These are phyloP conservation scores for Cataglyphis altisquamis DNA, from an alignment of 2,888 invertebrate species.

Conservation along the genomic window DNA sequence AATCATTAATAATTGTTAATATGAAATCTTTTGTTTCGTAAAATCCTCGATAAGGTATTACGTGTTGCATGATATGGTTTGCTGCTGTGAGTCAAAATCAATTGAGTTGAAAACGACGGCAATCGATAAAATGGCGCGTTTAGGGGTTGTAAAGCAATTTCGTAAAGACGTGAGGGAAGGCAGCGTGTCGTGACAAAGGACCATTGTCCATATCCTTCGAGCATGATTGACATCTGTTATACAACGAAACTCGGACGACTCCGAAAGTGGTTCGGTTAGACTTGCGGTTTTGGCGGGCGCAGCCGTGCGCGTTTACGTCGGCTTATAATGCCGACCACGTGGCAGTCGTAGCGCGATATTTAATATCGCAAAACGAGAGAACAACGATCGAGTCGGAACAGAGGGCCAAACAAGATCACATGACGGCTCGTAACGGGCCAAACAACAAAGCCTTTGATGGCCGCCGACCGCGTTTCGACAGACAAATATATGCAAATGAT, in stretches of 20 bases:
- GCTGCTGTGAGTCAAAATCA: conserved; percentile 16
- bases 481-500: conserved; percentile 51
- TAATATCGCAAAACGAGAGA: conserved; percentile 55
- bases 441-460: conserved; percentile 77
- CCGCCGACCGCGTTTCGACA: conserved; percentile 69
- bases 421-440: conserved; percentile 74
- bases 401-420: conserved; percentile 79
- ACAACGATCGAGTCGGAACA: conserved; percentile 55
- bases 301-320: conserved; percentile 44
- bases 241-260: conserved; percentile 57
- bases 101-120: conserved; percentile 49
- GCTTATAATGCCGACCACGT: conserved; percentile 48
- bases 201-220: conserved; percentile 67
- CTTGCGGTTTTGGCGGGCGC: conserved; percentile 55
- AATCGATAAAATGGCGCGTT: conserved; percentile 44
- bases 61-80: neutral
- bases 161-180: conserved; percentile 46
- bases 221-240: conserved; percentile 78
- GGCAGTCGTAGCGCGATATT: conserved; percentile 46
- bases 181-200: conserved; percentile 72
- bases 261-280: conserved; percentile 56
- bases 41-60: conserved; percentile 28
- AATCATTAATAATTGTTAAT: conserved; percentile 6
- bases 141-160: conserved; percentile 52
- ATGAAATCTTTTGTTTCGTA: neutral